phyloP scores from a whole-genome alignment of 2,113 vertebrate genomes.

The Chaenogobius annularis region DNA sequence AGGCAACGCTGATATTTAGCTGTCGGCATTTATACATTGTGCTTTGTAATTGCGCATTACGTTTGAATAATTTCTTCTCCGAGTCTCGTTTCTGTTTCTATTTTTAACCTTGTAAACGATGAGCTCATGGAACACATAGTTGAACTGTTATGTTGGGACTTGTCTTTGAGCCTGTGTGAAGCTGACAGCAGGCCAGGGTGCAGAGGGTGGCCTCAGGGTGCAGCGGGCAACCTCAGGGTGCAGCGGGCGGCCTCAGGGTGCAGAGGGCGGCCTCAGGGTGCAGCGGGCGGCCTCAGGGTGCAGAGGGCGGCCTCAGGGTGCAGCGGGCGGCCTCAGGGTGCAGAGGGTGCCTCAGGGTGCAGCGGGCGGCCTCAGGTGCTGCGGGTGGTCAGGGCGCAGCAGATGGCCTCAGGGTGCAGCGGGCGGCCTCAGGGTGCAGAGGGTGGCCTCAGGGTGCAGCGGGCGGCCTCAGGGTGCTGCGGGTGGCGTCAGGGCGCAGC shows the following conservation, averaged over 20 bases:
- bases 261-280: constrained; percentile 3
- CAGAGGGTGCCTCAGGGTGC: constrained; percentile 22
- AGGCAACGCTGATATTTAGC: background rate
- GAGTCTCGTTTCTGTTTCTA: background rate
- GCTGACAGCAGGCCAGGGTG: constrained; percentile 25
- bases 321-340: constrained; percentile 50
- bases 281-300: constrained; percentile 50
- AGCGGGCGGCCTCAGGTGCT: constrained; percentile 55
- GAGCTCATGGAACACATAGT: background rate
- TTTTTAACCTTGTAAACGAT: constrained; percentile 8
- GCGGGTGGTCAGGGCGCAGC: constrained; percentile 44
- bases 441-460: no score
- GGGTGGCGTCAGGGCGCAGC: no score
- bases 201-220: constrained; percentile 6
- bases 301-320: constrained; percentile 3
- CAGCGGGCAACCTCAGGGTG: constrained; percentile 47
- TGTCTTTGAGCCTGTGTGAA: constrained; percentile 20
- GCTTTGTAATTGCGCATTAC: background rate
- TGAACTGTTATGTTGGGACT: background rate
- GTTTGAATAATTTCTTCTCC: background rate
- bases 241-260: constrained; percentile 50
- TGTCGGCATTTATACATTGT: background rate
- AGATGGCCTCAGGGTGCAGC: constrained; percentile 30
- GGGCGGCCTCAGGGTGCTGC: no score
- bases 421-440: constrained; percentile 22